Evolutionary conservation across 2,888 invertebrate species (phyloP).

Genomic region (Drymonia ruficornis): DNA sequence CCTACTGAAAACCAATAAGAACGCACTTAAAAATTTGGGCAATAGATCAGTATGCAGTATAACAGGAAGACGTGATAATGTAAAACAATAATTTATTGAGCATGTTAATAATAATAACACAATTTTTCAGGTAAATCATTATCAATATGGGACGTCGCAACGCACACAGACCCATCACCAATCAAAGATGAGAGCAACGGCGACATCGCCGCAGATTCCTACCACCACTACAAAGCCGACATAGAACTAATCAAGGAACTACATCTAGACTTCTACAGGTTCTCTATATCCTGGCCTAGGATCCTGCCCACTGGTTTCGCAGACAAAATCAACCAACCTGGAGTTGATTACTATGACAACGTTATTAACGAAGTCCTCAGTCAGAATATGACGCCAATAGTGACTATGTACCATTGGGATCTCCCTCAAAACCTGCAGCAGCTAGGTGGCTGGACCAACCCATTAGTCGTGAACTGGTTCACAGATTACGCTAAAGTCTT

Average conservation of each 20-base stretch:
- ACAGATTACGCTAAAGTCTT: constrained; percentile 81
- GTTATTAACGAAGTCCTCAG: constrained; percentile 84
- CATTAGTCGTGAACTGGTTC: constrained; percentile 80
- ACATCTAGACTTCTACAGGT: constrained; percentile 81
- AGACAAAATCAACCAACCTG: constrained; percentile 81
- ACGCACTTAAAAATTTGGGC: no score
- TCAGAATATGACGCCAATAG: constrained; percentile 83
- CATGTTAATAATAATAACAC: no score
- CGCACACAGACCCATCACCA: constrained; percentile 51
- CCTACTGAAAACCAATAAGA: no score
- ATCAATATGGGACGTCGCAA: constrained; percentile 83
- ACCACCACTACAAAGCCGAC: constrained; percentile 84
- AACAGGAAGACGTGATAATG: no score
- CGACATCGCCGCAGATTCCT: constrained; percentile 87
- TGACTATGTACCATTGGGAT: constrained; percentile 87
- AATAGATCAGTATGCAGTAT: no score
- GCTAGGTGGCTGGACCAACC: constrained; percentile 86
- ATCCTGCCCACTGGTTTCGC: constrained; percentile 85
- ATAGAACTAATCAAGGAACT: constrained; percentile 70
- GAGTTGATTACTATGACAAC: constrained; percentile 86
- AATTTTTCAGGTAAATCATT: constrained; percentile 78
- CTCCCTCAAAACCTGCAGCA: constrained; percentile 81
- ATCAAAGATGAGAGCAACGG: constrained; percentile 67
- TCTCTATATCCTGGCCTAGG: constrained; percentile 87
- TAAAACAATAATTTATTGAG: no score